Conservation (phyloP, 2,113 vertebrate genomes). For the sheep (Ovis aries) region DNA sequence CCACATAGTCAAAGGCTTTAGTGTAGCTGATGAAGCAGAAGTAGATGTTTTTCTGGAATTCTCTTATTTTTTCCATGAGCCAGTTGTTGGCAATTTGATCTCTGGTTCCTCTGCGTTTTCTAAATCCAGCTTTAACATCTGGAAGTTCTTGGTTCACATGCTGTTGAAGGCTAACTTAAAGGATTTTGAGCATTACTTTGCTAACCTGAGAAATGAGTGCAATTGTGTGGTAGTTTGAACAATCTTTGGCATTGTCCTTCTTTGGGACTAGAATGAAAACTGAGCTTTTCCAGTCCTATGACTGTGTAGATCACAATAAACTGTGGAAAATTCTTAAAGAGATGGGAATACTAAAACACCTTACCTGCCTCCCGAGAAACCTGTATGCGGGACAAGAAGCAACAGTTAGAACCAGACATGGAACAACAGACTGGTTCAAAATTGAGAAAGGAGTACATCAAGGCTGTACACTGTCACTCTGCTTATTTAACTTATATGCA, state of each 20-base stretch:
- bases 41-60: not conserved
- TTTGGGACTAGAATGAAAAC: not conserved
- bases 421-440: not conserved
- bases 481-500: not conserved
- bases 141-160: not conserved
- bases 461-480: not conserved
- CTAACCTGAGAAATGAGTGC: not conserved
- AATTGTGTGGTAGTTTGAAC: not conserved
- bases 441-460: not conserved
- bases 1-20: not conserved
- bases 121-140: not conserved
- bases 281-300: not conserved
- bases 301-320: not conserved
- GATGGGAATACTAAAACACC: not conserved
- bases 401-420: not conserved
- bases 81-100: not conserved
- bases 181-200: not conserved
- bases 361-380: not conserved
- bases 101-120: not conserved
- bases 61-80: not conserved
- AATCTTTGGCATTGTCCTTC: not conserved
- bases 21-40: not conserved
- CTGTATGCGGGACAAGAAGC: not conserved
- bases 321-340: not conserved
- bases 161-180: not conserved